Evolutionary conservation across 2,888 invertebrate genomes (phyloP).

Genomic region (Sympetrum striolatum): DNA sequence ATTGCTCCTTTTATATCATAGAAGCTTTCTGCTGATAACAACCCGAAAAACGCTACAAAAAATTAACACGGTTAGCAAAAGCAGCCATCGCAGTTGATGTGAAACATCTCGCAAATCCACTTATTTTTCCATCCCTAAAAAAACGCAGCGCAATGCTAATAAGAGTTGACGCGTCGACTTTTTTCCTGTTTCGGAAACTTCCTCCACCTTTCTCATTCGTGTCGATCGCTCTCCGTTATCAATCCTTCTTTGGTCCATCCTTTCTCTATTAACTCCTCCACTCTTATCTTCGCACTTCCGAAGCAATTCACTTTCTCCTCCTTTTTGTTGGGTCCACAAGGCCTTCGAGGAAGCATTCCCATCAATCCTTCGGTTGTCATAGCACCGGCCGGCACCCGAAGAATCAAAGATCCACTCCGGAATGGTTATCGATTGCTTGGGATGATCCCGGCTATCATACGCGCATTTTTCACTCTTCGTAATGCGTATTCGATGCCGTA

Average conservation of each 20-base stretch:
- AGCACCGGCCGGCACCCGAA: background rate
- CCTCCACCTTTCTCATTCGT: background rate
- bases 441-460: background rate
- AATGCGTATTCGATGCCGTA: background rate
- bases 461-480: background rate
- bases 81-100: too few relatives aligned
- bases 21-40: too few relatives aligned
- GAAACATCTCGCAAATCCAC: too few relatives aligned
- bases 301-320: background rate
- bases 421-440: background rate
- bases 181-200: background rate
- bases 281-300: background rate
- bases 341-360: background rate
- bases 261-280: background rate
- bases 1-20: too few relatives aligned
- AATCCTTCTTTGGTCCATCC: background rate
- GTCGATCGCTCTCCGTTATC: background rate
- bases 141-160: too few relatives aligned
- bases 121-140: too few relatives aligned
- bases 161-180: too few relatives aligned
- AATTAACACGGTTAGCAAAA: too few relatives aligned
- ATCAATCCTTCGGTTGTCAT: background rate
- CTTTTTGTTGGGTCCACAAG: background rate
- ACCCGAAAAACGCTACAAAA: too few relatives aligned
- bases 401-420: background rate